Evolutionary conservation across 2,113 vertebrate species (phyloP).

Genomic region (Pitta sordida): DNA sequence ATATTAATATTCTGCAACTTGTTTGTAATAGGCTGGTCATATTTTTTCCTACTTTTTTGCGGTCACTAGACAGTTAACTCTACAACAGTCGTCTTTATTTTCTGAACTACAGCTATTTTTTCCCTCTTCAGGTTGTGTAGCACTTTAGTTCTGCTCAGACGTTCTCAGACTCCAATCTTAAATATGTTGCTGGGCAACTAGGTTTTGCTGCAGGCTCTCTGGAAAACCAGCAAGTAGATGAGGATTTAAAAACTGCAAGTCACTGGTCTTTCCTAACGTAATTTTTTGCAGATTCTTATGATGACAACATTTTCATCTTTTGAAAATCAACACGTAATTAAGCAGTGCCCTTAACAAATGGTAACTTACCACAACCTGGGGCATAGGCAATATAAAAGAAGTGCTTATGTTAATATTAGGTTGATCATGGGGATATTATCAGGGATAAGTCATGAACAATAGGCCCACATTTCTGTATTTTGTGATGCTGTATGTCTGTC

Average conservation of each 20-base stretch:
- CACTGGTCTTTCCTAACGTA: neutral
- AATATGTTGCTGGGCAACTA: conserved; percentile 43
- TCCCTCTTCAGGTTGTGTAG: neutral
- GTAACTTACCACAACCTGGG: neutral
- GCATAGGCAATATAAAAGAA: neutral
- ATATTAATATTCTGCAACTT: neutral
- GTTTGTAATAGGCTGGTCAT: neutral
- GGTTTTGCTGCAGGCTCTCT: neutral
- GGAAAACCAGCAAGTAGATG: neutral
- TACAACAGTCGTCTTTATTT: neutral
- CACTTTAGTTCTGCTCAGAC: neutral
- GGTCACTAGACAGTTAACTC: neutral
- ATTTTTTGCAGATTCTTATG: neutral
- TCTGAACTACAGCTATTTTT: neutral
- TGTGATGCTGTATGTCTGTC: neutral
- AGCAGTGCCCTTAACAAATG: neutral
- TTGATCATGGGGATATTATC: neutral
- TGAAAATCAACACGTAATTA: neutral
- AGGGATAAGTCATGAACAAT: neutral
- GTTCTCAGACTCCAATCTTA: neutral
- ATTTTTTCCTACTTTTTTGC: neutral
- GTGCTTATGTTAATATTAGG: neutral
- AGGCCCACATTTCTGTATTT: neutral
- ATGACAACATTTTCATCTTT: neutral
- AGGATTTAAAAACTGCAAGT: conserved; percentile 3